phyloP scores from a whole-genome alignment of 2,888 invertebrate species.

The Xiphydria camelus region DNA sequence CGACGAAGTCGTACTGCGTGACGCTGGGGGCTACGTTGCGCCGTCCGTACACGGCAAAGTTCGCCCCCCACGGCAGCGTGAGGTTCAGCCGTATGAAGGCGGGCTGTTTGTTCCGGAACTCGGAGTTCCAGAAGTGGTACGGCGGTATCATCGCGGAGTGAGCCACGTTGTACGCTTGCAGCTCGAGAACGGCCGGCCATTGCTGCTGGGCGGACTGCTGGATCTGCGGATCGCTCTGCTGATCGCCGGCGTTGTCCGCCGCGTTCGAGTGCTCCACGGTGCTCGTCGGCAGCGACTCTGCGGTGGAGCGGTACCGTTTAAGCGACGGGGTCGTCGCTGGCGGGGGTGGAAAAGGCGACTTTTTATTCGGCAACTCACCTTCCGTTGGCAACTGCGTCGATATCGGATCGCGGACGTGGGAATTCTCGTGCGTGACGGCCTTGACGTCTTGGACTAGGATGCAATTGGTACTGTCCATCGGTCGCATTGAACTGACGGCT shows the following conservation, averaged over 20 bases:
- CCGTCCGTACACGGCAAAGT: constrained; percentile 94
- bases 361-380: constrained; percentile 58
- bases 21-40: constrained; percentile 95
- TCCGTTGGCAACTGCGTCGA: constrained; percentile 74
- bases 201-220: constrained; percentile 78
- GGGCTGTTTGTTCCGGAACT: constrained; percentile 88
- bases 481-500: constrained; percentile 90
- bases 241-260: constrained; percentile 62
- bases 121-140: constrained; percentile 92
- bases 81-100: constrained; percentile 88
- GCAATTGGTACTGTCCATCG: constrained; percentile 86
- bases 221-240: constrained; percentile 65
- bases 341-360: constrained; percentile 11
- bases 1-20: constrained; percentile 95
- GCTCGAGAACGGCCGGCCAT: constrained; percentile 77
- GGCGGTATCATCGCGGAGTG: constrained; percentile 86
- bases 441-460: constrained; percentile 88
- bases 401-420: constrained; percentile 72
- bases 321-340: no score
- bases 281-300: constrained; percentile 76
- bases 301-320: neutral
- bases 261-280: constrained; percentile 71
- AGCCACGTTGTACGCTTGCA: constrained; percentile 81
- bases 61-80: constrained; percentile 89
- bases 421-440: constrained; percentile 85